phyloP scores from a whole-genome alignment of 2,888 invertebrate genomes.

The Polia nebulosa region DNA sequence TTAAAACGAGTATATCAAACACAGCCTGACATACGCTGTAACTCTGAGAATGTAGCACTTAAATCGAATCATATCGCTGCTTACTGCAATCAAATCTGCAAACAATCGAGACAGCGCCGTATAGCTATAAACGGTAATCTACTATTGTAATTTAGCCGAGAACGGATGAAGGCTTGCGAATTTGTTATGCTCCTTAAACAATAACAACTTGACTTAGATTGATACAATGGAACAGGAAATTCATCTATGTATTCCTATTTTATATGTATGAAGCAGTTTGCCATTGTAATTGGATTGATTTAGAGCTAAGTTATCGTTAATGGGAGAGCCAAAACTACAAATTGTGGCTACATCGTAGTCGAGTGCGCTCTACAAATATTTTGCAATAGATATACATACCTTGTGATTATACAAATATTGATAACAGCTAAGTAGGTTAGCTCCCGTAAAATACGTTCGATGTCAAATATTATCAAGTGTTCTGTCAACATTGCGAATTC shows the following conservation, averaged over 20 bases:
- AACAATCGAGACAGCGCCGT: conserved; percentile 76
- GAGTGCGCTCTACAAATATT: conserved; percentile 73
- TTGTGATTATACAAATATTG: conserved; percentile 85
- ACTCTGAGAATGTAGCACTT: conserved; percentile 29
- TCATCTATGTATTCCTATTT: conserved; percentile 38
- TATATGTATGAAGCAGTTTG: conserved; percentile 29
- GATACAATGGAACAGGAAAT: conserved; percentile 60
- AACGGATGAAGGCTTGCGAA: conserved; percentile 61
- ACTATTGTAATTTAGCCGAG: conserved; percentile 66
- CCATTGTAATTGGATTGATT: conserved; percentile 46
- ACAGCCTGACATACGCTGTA: conserved; percentile 61
- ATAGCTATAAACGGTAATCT: conserved; percentile 63
- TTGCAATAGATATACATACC: conserved; percentile 75
- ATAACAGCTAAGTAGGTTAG: conserved; percentile 88
- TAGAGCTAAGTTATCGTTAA: conserved; percentile 36
- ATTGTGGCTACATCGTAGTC: conserved; percentile 43
- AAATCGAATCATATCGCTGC: conserved; percentile 47
- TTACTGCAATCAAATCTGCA: conserved; percentile 75
- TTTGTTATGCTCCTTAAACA: conserved; percentile 60
- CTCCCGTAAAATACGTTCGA: conserved; percentile 83
- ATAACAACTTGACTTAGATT: conserved; percentile 56
- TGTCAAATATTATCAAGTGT: conserved; percentile 88
- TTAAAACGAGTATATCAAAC: conserved; percentile 59
- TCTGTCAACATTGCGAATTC: conserved; percentile 85
- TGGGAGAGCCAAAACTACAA: conserved; percentile 46